Base-by-base conservation (phyloP, 2,797 vertebrate species). In the Phataginus tricuspis region DNA sequence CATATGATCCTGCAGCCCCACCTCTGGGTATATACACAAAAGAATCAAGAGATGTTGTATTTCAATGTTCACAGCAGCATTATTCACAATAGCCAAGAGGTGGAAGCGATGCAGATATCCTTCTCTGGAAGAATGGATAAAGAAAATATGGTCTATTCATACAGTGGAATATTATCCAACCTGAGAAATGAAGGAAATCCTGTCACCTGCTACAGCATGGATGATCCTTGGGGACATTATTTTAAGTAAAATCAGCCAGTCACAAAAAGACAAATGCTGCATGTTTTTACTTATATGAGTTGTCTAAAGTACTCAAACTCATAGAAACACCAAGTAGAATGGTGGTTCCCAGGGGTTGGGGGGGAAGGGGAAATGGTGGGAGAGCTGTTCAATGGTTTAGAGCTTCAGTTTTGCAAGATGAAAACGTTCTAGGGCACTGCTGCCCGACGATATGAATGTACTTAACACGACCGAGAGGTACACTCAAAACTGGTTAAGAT, bases 181-280 rank as follows among this genome's bases (percentile, higher is more conserved):
- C 63, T 83, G 55, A 16, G 8, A 71, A 57, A 89, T 42, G 64
- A 72, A 92, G 86, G 90, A 94, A 79, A 92, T 64, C 45, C 72
- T 75, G 39, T 61, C 66, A 31, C 29, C 12, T 11, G 21, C 69
- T 64, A 53, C 13, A 59, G 16, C 15, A 2, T 9, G 39, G 74
- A 66, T 68, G 68, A 37, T 57, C 4, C 39, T 18, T 14, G 27
- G 69, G 3, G 64, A 55, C 19, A 31, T 45, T 34, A 16, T 2
- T 12, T 25, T 7, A 37, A 45, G n/a, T 51, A 72, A 82, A 66
- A 71, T 34, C 18, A 91, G 19, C 16, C 18, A 21, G 31, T 66
- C 75, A 37, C 63, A 75, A 66, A 69, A 86, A 55, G 19, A 34
- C 34, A 86, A 75, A 86, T 16, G 37, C 2, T 8, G 0, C 31